Base-by-base conservation (phyloP, 2,113 vertebrate species). In the Alligator sinensis region DNA sequence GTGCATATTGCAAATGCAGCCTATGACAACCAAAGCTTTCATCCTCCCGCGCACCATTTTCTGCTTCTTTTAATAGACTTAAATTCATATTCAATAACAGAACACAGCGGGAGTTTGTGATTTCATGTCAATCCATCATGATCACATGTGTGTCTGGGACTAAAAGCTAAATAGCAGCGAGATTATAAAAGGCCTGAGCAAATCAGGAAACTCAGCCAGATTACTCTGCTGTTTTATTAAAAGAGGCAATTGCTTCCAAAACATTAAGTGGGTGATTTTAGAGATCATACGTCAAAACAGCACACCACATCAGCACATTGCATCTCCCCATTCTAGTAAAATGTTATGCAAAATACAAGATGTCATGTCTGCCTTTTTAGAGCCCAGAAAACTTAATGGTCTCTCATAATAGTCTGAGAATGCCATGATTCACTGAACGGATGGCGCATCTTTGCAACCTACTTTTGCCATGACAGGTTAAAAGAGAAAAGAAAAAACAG, bases 371-470 rank as follows among this genome's bases (percentile, higher is more conserved):
- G 8, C n/a, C 92, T 91, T 80, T 34, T 57, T 84, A 25, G 75
- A 75, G n/a, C 74, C 24, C 34, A 12, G 75, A 27, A n/a, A 62
- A n/a, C 6, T 28, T 28, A 89, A 16, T 3, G 79, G 80, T 25
- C 78, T 30, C 75, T 77, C 9, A 1, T n/a, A 61, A 78, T 60
- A 72, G 47, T 84, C 87, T 91, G 77, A 74, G 87, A 87, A 90
- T 89, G 24, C 62, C 54, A 62, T 34, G 11, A 4, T 86, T 89
- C 84, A 66, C 34, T 86, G 81, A 95, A 96, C 85, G 58, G 12
- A 61, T 27, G 75, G 3, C 16, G 10, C 79, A 59, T 85, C 28
- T 88, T 85, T 90, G 15, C 61, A 59, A 93, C 78, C 76, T 17
- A 6, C 10, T 74, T 10, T 78, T 22, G 89, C 38, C 7, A 4